Conservation (phyloP, 2,888 invertebrate species). For the Caenorhabditis angaria region DNA sequence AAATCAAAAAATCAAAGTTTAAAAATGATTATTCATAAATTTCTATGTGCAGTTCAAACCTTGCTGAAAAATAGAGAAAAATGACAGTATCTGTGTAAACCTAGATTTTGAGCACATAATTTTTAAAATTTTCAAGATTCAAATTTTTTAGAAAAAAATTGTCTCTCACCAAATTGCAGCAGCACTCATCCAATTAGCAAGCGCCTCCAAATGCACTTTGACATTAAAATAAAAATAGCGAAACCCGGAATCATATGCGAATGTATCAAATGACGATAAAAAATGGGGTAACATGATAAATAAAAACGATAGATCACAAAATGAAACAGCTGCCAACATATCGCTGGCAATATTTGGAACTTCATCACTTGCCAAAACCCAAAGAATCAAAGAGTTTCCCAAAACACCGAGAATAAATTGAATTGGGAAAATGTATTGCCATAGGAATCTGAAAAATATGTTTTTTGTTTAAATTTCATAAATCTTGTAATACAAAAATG, state of each 20-base stretch:
- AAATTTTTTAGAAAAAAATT: background rate
- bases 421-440: conserved; percentile 67
- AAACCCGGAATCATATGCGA: conserved; percentile 48
- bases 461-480: background rate
- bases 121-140: too few species aligned
- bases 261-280: conserved; percentile 53
- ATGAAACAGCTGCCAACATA: conserved; percentile 69
- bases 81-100: too few species aligned
- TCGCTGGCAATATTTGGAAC: conserved; percentile 70
- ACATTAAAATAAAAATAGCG: conserved; percentile 66
- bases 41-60: too few species aligned
- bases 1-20: too few species aligned
- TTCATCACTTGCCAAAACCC: conserved; percentile 66
- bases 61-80: too few species aligned
- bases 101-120: too few species aligned
- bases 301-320: conserved; percentile 67
- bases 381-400: conserved; percentile 67
- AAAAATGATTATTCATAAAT: too few species aligned
- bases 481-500: background rate
- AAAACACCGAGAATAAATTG: conserved; percentile 67
- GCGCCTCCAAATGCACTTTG: conserved; percentile 66
- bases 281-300: conserved; percentile 58
- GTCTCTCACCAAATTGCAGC: conserved; percentile 65
- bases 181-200: conserved; percentile 71
- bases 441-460: conserved; percentile 47